Base-by-base conservation (phyloP, 2,113 vertebrate species). In the Chelonoidis abingdonii region DNA sequence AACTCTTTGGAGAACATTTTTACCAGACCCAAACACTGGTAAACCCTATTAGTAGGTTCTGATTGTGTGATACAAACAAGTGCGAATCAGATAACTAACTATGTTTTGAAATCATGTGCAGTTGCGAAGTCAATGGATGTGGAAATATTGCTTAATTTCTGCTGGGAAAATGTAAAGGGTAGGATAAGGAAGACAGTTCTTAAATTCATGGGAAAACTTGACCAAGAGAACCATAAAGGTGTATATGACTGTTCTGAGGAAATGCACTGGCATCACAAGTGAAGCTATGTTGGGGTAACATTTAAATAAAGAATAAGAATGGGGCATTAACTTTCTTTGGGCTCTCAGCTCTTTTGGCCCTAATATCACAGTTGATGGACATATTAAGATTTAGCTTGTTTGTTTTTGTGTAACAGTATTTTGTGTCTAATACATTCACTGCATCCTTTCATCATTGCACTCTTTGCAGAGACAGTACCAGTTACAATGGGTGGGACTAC, bases 1-100 rank as follows among this genome's bases (percentile, higher is more conserved):
- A 96, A 92, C 50, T 3, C 5, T 87, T 35, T 89, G 57, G 35
- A 90, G 88, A 94, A 72, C 87, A 87, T 90, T 92, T 93, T 88
- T 92, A 83, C 78, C 54, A 24, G 11, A 65, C 84, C 56, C 4
- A 25, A 57, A 80, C 86, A 78, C 88, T 75, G 54, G 72, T 14
- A 12, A 76, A 69, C 6, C 75, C 35, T 29, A 2, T 47, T 41
- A 44, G 7, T 84, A 90, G 1, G 22, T 80, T 93, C 80, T 88
- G 49, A 49, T 52, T 87, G 50, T 44, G 52, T 79, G 56, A 4
- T 56, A 5, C 31, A 11, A 90, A 29, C 7, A 1, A 27, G 44
- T 47, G 12, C 13, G 7, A 78, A 78, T 41, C 22, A 78, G 25
- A 47, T 29, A 7, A 47, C 17, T 47, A 78, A 27, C 13, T 47